Percentiles rank a stretch among this genome's conserved stretches.
Evolutionary conservation across 1,140 invertebrate genomes (phyloP).

Genomic region (Brachystomella parvula): DNA sequence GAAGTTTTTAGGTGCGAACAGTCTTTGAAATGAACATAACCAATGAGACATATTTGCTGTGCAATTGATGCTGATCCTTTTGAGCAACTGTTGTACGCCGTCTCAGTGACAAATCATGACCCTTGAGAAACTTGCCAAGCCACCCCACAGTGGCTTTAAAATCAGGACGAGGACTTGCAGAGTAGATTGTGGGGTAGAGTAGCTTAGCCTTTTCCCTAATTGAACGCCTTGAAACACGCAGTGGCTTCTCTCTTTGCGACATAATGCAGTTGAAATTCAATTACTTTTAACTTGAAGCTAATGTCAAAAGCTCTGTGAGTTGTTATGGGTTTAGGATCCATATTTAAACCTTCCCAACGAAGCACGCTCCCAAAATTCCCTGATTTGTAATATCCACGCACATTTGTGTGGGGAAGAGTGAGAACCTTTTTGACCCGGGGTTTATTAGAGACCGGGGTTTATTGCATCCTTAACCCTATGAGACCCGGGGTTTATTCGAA

Average conservation of each 20-base stretch:
- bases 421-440: too few relatives aligned
- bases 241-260: background rate
- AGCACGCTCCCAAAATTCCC: too few relatives aligned
- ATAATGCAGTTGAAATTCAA: background rate
- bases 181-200: background rate
- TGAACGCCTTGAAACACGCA: background rate
- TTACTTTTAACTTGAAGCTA: too few relatives aligned
- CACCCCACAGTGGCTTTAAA: background rate
- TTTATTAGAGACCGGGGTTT: too few relatives aligned
- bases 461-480: too few relatives aligned
- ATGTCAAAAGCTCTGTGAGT: too few relatives aligned
- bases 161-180: background rate
- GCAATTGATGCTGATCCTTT: conserved; percentile 1
- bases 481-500: too few relatives aligned
- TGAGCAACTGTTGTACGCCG: too few relatives aligned
- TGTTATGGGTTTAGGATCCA: too few relatives aligned
- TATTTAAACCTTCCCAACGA: too few relatives aligned
- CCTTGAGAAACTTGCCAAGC: background rate
- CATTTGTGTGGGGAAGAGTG: too few relatives aligned
- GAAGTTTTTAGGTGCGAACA: background rate
- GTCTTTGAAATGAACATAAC: background rate
- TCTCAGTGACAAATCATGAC: background rate
- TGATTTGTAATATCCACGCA: too few relatives aligned
- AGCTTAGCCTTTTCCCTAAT: background rate
- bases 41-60: background rate